phyloP scores from a whole-genome alignment of 2,113 vertebrate genomes.

The Suricata suricatta region DNA sequence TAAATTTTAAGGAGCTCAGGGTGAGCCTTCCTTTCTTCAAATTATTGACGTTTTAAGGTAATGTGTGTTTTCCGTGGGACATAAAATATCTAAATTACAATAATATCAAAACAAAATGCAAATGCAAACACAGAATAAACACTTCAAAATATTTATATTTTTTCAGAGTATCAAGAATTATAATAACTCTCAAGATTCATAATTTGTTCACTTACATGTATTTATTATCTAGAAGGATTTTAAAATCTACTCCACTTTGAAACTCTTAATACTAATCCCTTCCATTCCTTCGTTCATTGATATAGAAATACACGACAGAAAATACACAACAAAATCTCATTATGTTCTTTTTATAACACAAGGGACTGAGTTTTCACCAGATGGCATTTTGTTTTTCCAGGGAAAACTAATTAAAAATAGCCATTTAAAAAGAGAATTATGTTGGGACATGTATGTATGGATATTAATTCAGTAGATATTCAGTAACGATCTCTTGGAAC shows the following conservation, averaged over 20 bases:
- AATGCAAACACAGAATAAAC: background rate
- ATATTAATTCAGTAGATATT: background rate
- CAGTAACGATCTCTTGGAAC: background rate
- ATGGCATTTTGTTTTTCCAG: background rate
- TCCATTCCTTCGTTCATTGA: background rate
- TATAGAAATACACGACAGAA: background rate
- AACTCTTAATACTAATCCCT: background rate
- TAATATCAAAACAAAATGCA: background rate
- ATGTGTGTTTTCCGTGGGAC: background rate
- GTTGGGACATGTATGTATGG: background rate
- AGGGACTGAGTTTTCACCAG: background rate
- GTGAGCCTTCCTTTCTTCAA: background rate
- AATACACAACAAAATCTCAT: background rate
- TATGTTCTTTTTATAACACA: background rate
- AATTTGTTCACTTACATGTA: background rate
- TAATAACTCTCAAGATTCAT: background rate
- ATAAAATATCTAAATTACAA: background rate
- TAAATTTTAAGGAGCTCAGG: background rate
- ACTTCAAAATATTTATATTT: background rate
- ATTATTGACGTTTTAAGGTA: background rate
- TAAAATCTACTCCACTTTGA: background rate
- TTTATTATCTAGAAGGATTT: background rate
- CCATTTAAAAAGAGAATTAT: background rate
- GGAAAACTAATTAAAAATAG: background rate
- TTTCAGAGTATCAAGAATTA: background rate